Percentiles rank a stretch among this genome's conserved stretches.
These are phyloP conservation scores for Xiphophorus maculatus DNA, from an alignment of 2,113 vertebrate genomes.

Conservation along the genomic window DNA sequence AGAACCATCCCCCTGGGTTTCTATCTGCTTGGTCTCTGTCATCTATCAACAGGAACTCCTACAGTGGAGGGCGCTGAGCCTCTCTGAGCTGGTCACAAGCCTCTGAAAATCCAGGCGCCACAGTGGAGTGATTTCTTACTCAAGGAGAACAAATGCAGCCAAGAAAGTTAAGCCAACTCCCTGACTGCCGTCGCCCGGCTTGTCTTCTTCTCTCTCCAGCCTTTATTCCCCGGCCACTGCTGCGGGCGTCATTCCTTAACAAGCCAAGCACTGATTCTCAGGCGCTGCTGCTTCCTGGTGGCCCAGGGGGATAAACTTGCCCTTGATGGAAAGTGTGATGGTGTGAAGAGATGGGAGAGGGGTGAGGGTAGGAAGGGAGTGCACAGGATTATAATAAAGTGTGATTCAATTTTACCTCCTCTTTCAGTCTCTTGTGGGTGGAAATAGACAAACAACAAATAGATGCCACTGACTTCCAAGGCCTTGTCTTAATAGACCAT, in stretches of 20 bases:
- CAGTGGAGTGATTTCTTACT: conserved; percentile 45
- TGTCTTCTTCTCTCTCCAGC: conserved; percentile 15
- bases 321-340: background rate
- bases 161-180: conserved; percentile 30
- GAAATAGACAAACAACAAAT: conserved; percentile 19
- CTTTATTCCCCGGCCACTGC: conserved; percentile 56
- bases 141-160: conserved; percentile 16
- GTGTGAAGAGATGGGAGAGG: background rate
- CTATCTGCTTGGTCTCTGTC: conserved; percentile 21
- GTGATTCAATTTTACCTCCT: conserved; percentile 19
- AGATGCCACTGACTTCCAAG: conserved; percentile 2
- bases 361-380: background rate
- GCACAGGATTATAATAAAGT: conserved; percentile 4
- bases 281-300: background rate
- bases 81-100: conserved; percentile 27
- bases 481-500: conserved; percentile 25
- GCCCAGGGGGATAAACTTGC: conserved; percentile 7
- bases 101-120: conserved; percentile 19
- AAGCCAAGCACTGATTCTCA: conserved; percentile 14
- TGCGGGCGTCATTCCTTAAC: conserved; percentile 45
- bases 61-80: conserved; percentile 11
- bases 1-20: conserved; percentile 27
- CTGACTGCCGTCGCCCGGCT: conserved; percentile 3
- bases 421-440: background rate
- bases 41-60: conserved; percentile 13